Evolutionary conservation across 2,113 vertebrate genomes (phyloP).

Genomic region (Menura novaehollandiae): DNA sequence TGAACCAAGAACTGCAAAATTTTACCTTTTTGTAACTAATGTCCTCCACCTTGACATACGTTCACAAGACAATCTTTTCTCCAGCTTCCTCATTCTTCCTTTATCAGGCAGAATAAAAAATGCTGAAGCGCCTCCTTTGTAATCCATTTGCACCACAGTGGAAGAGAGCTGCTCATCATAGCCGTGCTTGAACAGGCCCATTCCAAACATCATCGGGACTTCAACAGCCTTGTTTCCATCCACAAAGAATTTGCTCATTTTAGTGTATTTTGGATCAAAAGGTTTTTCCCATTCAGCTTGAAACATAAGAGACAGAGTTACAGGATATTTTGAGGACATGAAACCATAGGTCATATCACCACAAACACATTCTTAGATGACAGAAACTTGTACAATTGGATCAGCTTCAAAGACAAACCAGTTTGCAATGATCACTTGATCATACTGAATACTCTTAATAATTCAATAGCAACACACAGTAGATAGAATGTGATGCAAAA

Average conservation of each 20-base stretch:
- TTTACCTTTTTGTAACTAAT: conserved; percentile 54
- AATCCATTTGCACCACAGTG: conserved; percentile 79
- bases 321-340: not conserved
- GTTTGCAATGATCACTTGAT: not conserved
- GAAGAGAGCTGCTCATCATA: conserved; percentile 67
- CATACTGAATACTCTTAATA: not conserved
- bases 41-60: conserved; percentile 34
- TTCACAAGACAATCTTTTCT: conserved; percentile 60
- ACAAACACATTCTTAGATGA: not conserved
- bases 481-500: not conserved
- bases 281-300: conserved; percentile 65
- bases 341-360: not conserved
- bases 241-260: conserved; percentile 51
- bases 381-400: not conserved
- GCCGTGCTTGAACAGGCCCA: conserved; percentile 41
- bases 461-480: not conserved
- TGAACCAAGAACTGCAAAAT: not conserved
- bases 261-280: conserved; percentile 54
- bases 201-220: conserved; percentile 58
- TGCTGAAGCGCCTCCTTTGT: conserved; percentile 82
- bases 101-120: conserved; percentile 81
- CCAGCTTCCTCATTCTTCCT: conserved; percentile 76
- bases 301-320: conserved; percentile 37
- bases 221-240: conserved; percentile 19
- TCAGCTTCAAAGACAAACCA: not conserved